These are phyloP conservation scores for Tapirus terrestris DNA, from an alignment of 2,113 vertebrate species.

Conservation along the genomic window DNA sequence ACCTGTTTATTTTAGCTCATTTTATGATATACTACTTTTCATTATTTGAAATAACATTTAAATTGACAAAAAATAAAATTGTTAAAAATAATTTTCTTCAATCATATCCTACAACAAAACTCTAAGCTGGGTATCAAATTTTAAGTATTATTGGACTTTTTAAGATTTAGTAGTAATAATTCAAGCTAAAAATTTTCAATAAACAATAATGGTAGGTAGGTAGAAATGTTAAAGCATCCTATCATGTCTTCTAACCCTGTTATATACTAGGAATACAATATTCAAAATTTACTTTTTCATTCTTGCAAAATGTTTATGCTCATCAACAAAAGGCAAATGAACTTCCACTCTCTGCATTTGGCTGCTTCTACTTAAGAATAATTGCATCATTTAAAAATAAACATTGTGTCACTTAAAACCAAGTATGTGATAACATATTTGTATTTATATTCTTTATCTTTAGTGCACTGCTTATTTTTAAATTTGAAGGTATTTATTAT, in stretches of 20 bases:
- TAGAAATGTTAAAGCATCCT: not conserved
- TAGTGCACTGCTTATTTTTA: not conserved
- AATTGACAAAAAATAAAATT: not conserved
- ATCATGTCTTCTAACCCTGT: not conserved
- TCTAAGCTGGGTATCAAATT: not conserved
- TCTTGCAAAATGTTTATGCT: not conserved
- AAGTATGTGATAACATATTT: not conserved
- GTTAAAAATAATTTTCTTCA: slow-evolving; percentile 8
- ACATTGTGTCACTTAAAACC: not conserved
- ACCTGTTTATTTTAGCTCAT: not conserved
- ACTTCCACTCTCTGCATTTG: not conserved
- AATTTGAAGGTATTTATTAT: not conserved
- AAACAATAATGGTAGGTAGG: not conserved
- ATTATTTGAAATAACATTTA: not conserved
- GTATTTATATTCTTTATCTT: not conserved
- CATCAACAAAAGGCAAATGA: not conserved
- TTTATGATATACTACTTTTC: slow-evolving; percentile 29
- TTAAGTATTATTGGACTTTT: not conserved
- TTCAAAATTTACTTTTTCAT: not conserved
- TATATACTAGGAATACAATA: not conserved
- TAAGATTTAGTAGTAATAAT: not conserved
- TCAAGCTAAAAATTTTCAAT: not conserved
- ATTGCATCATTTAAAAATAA: not conserved
- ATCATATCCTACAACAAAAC: not conserved
- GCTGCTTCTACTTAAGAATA: not conserved